These are phyloP conservation scores for Delphinapterus leucas DNA, from an alignment of 2,113 vertebrate species.

Conservation along the genomic window DNA sequence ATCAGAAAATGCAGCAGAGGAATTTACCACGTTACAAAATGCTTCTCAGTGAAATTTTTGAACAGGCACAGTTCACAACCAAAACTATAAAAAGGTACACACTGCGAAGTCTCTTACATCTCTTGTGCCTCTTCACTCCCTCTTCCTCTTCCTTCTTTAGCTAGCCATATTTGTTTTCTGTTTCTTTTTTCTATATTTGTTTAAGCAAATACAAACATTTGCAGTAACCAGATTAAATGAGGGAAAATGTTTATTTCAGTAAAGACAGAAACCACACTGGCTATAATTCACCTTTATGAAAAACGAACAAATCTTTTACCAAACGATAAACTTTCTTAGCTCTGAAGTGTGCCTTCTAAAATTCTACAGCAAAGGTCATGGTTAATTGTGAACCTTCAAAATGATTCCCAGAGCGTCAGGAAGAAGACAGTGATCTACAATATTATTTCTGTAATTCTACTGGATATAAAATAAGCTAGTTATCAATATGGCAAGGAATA, in stretches of 20 bases:
- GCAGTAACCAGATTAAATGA: not conserved
- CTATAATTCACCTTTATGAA: not conserved
- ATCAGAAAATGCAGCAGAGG: not conserved
- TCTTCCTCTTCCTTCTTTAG: not conserved
- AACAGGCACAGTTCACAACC: not conserved
- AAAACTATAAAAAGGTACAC: not conserved
- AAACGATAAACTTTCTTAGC: not conserved
- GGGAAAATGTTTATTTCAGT: not conserved
- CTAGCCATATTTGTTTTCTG: not conserved
- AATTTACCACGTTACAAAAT: not conserved
- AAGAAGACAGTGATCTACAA: not conserved
- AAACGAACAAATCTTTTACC: not conserved
- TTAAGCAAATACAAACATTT: not conserved
- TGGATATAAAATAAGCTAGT: not conserved
- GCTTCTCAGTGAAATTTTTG: not conserved
- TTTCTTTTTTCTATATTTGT: not conserved
- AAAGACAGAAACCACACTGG: not conserved
- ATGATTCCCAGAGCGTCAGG: not conserved
- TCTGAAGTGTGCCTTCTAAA: slow-evolving; percentile 2
- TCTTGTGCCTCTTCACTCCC: not conserved
- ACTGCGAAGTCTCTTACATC: not conserved
- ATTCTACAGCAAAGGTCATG: not conserved
- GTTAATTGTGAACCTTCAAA: slow-evolving; percentile 23
- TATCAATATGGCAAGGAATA: not conserved
- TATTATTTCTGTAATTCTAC: not conserved